phyloP scores from a whole-genome alignment of 2,797 vertebrate genomes.

The Typhlichthys subterraneus region DNA sequence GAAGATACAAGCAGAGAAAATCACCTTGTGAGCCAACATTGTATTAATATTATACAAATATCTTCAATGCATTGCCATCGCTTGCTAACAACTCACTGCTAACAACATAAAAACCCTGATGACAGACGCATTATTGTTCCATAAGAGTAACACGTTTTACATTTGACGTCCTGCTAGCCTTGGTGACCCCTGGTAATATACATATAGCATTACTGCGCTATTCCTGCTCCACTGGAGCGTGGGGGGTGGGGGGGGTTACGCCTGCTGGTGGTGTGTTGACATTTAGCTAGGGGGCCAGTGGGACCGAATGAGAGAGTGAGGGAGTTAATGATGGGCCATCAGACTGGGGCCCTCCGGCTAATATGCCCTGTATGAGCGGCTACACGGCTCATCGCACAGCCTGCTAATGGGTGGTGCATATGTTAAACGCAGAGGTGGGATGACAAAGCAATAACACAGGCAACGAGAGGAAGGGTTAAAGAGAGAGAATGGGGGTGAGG shows the following conservation, averaged over 20 bases:
- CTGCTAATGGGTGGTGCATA: not conserved
- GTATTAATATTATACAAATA: too few relatives aligned
- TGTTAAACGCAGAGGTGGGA: constrained; percentile 1
- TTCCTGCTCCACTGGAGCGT: not conserved
- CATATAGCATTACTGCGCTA: too few relatives aligned
- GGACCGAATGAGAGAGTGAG: not conserved
- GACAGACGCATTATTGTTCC: too few relatives aligned
- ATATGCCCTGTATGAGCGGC: not conserved
- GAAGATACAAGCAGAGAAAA: not conserved
- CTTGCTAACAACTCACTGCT: too few relatives aligned
- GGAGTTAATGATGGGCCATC: constrained; percentile 8
- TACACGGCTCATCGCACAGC: not conserved
- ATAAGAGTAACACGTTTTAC: too few relatives aligned
- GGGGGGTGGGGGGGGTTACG: not conserved
- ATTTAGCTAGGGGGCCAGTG: not conserved
- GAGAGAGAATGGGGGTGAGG: not conserved
- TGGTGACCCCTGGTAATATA: not conserved
- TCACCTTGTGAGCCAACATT: too few relatives aligned
- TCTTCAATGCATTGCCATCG: too few relatives aligned
- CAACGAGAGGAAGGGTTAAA: not conserved
- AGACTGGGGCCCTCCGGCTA: not conserved
- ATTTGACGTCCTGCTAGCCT: not conserved
- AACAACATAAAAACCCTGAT: too few relatives aligned
- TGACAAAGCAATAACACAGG: constrained; percentile 19
- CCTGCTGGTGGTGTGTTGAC: not conserved